Base-by-base conservation (phyloP, 2,888 invertebrate genomes). In the Linnaemya tessellans region DNA sequence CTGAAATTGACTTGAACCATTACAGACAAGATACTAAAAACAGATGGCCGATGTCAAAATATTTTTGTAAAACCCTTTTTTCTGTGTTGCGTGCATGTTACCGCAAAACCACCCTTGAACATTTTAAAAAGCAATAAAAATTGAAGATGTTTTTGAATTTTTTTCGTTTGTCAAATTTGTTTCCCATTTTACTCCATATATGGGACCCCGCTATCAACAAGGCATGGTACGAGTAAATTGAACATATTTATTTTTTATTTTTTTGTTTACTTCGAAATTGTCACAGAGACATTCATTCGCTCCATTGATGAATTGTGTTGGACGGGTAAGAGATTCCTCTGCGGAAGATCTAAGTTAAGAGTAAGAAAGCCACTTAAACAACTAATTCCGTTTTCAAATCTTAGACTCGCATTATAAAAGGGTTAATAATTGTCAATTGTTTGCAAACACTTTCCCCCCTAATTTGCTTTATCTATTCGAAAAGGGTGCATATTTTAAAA, bases 401-500 rank as follows among this genome's bases (percentile, higher is more conserved):
- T n/a, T 58, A 49, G 10, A 49, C n/a, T 74, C 13, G 13, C 20
- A 49, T 18, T 18, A 20, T 35, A 7, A 64, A 79, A 70, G 79
- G 70, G 79, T 79, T 71, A 79, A 49, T 64, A 64, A 15, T 54
- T 79, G 79, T 70, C 43, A 56, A 62, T 43, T 43, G 54, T 35
- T 64, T 79, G n/a, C 11, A 41, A 11, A 41, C 41, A 43, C 54
- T 70, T 4, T 15, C 51, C 43, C 30, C 68, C 54, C 62, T 51
- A 75, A 64, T 75, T 43, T 70, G 62, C 35, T 78, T 67, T 79
- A 18, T 71, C 54, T 71, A 10, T 20, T 78, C 8, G 75, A 80
- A 77, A 80, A 62, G 83, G 84, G 80, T 84, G 71, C 84, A 84
- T 84, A 84, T 80, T 65, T 80, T 84, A 77, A 84, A 78, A 60